Base-by-base conservation (phyloP, 2,797 vertebrate species). In the Kryptolebias ocellatus region DNA sequence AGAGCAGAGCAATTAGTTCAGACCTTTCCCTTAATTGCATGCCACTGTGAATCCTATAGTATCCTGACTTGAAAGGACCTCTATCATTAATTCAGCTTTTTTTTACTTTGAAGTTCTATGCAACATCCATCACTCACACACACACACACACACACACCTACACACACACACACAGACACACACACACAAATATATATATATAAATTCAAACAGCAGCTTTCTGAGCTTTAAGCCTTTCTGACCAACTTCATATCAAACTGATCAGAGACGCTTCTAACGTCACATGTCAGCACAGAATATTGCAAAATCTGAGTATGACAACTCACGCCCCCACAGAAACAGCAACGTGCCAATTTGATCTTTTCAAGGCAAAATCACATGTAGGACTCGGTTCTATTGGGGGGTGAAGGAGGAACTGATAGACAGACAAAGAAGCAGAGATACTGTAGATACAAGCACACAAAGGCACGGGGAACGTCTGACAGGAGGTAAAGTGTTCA, bases 261-360 rank as follows among this genome's bases (percentile, higher is more conserved):
- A 83, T 74, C 72, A 65, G 51, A 80, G 64, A 76, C 39, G 64
- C 49, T 57, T 24, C 31, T 53, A 34, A 39, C 9, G 0, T 76
- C 65, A 64, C 61, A 68, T 75, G 57, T 71, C 64, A 67, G 60
- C 15, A 16, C 60, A 57, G 47, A 74, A 69, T 65, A 72, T 51
- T 53, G n/a, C 24, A 14, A 60, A 55, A 74, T 55, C 53, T 64
- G 58, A 67, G 54, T 49, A 63, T 60, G 62, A 53, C 65, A 45
- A 45, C 14, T 37, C 60, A 62, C 67, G 46, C 59, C 27, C 75
- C 64, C 67, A 68, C 65, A 79, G 49, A 76, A 52, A 80, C 67
- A 28, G 37, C 24, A 28, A 62, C 56, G 71, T 68, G 74, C 64
- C 78, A 76, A 59, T 72, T 74, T 79, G 62, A 84, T 80, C 67